Evolutionary conservation across 2,797 vertebrate species (phyloP).

Genomic region (Sebastes jordani): DNA sequence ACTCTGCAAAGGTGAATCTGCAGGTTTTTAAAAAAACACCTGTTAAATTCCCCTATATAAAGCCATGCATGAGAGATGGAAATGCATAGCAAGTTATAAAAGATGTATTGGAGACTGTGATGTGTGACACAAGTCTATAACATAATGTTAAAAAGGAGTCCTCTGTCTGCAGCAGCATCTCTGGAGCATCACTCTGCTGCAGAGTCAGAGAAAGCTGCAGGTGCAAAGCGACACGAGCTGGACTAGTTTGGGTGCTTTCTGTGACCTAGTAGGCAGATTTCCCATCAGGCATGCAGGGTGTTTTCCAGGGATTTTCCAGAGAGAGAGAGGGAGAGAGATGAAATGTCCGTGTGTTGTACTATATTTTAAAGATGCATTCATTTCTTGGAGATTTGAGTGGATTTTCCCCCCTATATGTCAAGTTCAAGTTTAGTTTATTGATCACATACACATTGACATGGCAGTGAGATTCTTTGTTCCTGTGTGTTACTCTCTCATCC

Average conservation of each 20-base stretch:
- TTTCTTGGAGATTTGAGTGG: neutral
- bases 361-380: neutral
- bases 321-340: neutral
- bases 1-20: neutral
- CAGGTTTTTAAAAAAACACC: neutral
- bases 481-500: no score
- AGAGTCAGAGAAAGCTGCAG: conserved; percentile 54
- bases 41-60: neutral
- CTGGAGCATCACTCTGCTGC: conserved; percentile 33
- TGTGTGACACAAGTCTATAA: neutral
- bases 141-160: neutral
- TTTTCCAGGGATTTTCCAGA: conserved; percentile 39
- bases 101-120: neutral
- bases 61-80: neutral
- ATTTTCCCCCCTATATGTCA: no score
- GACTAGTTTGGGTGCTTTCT: conserved; percentile 20
- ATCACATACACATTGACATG: no score
- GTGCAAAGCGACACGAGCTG: conserved; percentile 28
- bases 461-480: no score
- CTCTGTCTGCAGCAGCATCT: conserved; percentile 39
- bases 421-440: no score
- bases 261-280: conserved; percentile 45
- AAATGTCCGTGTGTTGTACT: neutral
- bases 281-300: conserved; percentile 12
- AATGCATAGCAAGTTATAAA: neutral